These are phyloP conservation scores for Aurelia aurita complex sp. Pacific DNA, from an alignment of 30 jellyfish, hydroid and myxozoan genomes.

Conservation along the genomic window DNA sequence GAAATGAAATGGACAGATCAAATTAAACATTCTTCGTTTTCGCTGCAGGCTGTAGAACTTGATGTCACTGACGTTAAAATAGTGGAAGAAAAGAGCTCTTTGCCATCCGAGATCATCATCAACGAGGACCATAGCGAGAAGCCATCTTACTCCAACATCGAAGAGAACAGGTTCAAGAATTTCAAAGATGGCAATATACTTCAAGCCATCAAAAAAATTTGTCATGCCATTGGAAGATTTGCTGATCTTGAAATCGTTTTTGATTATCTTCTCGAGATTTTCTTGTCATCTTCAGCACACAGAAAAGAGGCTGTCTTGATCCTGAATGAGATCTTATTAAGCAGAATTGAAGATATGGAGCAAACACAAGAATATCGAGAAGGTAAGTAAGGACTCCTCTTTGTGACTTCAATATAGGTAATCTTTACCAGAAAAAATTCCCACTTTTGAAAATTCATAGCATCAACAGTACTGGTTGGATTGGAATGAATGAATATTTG, in stretches of 20 bases:
- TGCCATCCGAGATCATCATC: conserved; percentile 29
- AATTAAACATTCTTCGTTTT: not conserved
- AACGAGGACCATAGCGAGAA: not conserved
- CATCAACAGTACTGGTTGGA: no score
- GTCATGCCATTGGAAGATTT: conserved; percentile 55
- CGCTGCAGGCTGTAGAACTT: conserved; percentile 70
- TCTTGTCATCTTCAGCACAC: conserved; percentile 37
- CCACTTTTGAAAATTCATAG: no score
- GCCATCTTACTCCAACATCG: not conserved
- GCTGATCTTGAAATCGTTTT: conserved; percentile 63
- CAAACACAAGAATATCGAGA: no score
- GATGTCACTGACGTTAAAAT: conserved; percentile 61
- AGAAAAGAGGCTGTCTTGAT: conserved; percentile 73
- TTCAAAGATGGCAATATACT: conserved; percentile 50
- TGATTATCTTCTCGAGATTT: conserved; percentile 80
- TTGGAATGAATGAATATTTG: no score
- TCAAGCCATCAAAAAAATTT: conserved; percentile 38
- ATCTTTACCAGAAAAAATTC: no score
- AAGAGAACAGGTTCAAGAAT: conserved; percentile 50
- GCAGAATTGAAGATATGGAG: not conserved
- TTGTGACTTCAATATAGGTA: no score
- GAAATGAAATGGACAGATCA: not conserved
- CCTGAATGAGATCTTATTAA: conserved; percentile 57
- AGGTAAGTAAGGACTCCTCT: no score
- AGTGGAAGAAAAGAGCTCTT: conserved; percentile 61